phyloP scores from a whole-genome alignment of 2,113 vertebrate genomes.

The Hippocampus zosterae region DNA sequence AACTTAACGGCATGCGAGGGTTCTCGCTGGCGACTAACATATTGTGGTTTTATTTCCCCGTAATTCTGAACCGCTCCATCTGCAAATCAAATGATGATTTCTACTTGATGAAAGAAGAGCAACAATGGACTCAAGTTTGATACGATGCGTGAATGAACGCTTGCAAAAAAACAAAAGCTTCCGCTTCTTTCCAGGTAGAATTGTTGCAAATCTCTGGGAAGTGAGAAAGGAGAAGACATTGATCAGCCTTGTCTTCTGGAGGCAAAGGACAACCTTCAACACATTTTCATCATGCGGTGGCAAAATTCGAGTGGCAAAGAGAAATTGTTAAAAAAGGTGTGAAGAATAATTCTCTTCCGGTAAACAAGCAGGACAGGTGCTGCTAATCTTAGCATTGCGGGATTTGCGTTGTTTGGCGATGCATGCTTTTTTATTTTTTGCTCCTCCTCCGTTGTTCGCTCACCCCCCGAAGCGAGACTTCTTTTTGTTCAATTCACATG shows the following conservation, averaged over 20 bases:
- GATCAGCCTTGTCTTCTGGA: constrained; percentile 54
- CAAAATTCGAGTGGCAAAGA: too few species aligned
- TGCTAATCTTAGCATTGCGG: constrained; percentile 23
- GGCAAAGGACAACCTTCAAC: constrained; percentile 31
- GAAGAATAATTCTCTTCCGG: constrained; percentile 22
- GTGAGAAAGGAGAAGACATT: constrained; percentile 45
- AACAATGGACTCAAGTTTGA: too few species aligned
- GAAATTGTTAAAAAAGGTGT: neutral
- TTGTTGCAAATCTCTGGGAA: constrained; percentile 55
- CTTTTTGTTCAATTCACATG: constrained; percentile 45
- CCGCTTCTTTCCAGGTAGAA: constrained; percentile 14
- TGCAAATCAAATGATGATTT: too few species aligned
- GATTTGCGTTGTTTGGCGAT: constrained; percentile 9
- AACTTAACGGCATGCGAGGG: neutral
- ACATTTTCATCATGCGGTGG: too few species aligned
- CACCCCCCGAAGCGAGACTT: constrained; percentile 25
- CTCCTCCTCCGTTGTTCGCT: constrained; percentile 25
- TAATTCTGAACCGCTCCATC: too few species aligned
- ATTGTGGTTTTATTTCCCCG: too few species aligned
- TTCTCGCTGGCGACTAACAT: too few species aligned
- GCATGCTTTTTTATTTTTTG: constrained; percentile 29
- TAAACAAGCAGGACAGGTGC: constrained; percentile 20
- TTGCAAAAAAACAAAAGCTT: neutral
- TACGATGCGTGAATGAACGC: too few species aligned
- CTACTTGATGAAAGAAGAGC: too few species aligned